Percentiles rank a stretch among this genome's conserved stretches.
phyloP scores from a whole-genome alignment of 2,888 invertebrate species.

The Tetheella fluctuosa region DNA sequence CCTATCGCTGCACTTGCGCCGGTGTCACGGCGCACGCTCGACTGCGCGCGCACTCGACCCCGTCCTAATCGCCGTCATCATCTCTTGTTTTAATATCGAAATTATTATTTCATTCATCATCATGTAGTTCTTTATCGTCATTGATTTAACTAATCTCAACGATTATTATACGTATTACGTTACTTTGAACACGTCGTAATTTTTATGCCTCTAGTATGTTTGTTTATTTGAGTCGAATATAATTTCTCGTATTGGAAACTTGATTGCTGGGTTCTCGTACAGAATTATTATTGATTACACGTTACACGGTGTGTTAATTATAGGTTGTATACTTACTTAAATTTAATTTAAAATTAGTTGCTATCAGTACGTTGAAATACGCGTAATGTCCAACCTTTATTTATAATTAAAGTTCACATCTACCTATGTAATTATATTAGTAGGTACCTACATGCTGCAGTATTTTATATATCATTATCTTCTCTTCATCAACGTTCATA shows the following conservation, averaged over 20 bases:
- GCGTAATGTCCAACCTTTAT: conserved; percentile 32
- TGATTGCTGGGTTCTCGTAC: conserved; percentile 62
- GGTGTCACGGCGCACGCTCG: conserved; percentile 59
- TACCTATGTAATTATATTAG: conserved; percentile 37
- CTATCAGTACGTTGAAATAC: conserved; percentile 47
- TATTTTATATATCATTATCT: not conserved
- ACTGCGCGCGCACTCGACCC: conserved; percentile 53
- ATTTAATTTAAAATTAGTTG: conserved; percentile 65
- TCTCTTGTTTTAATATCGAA: conserved; percentile 72
- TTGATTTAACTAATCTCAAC: conserved; percentile 72
- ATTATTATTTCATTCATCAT: conserved; percentile 80
- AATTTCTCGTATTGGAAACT: conserved; percentile 65
- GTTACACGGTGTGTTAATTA: conserved; percentile 74
- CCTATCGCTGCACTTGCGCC: conserved; percentile 70
- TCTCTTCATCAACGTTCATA: not conserved
- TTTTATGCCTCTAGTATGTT: conserved; percentile 66
- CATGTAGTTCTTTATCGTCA: conserved; percentile 70
- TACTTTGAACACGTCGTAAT: conserved; percentile 73
- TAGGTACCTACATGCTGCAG: not conserved
- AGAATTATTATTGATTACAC: conserved; percentile 76
- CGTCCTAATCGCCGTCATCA: conserved; percentile 69
- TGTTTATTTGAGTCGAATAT: conserved; percentile 71
- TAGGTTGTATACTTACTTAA: conserved; percentile 65
- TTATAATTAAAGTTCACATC: conserved; percentile 42
- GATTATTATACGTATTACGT: conserved; percentile 79